Conservation (phyloP, 2,797 vertebrate genomes). For the Lutra lutra region DNA sequence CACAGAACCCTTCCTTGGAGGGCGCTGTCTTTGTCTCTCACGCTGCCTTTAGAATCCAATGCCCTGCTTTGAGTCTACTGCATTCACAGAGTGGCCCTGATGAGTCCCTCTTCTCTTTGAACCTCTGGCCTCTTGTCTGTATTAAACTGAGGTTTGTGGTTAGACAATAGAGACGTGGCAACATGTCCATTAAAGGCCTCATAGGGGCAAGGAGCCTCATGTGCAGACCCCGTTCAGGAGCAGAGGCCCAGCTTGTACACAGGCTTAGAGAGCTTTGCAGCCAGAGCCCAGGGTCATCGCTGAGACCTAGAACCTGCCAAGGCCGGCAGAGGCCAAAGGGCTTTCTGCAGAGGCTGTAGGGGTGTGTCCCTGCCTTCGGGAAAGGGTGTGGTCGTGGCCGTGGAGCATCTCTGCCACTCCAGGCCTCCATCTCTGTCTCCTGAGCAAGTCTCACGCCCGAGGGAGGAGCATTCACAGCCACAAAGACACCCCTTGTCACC, state of each 20-base stretch:
- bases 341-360: background rate
- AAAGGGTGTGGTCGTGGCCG: background rate
- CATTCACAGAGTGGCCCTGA: background rate
- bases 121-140: background rate
- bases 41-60: background rate
- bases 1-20: background rate
- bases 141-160: background rate
- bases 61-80: background rate
- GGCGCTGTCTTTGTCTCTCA: accelerated
- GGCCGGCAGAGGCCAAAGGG: background rate
- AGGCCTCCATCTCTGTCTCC: background rate
- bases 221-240: background rate
- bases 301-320: background rate
- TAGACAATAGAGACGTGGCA: background rate
- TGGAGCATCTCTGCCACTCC: background rate
- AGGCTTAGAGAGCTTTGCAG: background rate
- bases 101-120: background rate
- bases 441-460: background rate
- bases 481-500: background rate
- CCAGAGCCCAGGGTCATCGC: background rate
- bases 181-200: background rate
- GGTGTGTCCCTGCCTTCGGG: background rate
- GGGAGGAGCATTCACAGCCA: background rate
- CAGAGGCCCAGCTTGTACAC: background rate
- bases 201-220: background rate